Conservation (phyloP, 2,797 vertebrate genomes). For the Parauchenoglanis punctatus region DNA sequence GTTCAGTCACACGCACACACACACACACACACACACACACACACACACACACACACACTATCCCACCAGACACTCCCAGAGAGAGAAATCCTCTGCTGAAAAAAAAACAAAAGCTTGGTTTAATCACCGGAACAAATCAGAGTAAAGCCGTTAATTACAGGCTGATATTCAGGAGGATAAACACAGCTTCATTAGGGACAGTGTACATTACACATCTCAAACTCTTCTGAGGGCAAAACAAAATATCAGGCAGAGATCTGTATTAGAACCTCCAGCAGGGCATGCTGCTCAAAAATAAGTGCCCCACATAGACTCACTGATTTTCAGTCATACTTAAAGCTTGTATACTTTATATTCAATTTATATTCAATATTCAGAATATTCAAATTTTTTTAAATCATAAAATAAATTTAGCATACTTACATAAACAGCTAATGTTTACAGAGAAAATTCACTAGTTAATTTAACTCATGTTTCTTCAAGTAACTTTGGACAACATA, state of each 20-base stretch:
- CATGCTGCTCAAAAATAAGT: not conserved
- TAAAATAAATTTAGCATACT: not conserved
- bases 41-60: not conserved
- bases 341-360: too few relatives aligned
- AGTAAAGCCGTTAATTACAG: conserved; percentile 14
- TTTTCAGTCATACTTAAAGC: too few relatives aligned
- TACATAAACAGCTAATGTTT: not conserved
- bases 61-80: not conserved
- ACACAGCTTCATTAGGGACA: not conserved
- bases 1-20: not conserved
- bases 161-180: not conserved
- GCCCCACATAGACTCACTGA: not conserved
- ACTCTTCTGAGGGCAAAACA: not conserved
- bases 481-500: not conserved
- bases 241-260: too few relatives aligned
- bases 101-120: not conserved
- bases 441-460: not conserved
- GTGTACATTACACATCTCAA: not conserved
- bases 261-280: not conserved
- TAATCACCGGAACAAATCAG: not conserved
- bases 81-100: not conserved
- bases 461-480: not conserved
- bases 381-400: not conserved
- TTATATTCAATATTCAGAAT: too few relatives aligned
- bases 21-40: conserved; percentile 3